Base-by-base conservation (phyloP, 2,888 invertebrate species). In the Merodon equestris region DNA sequence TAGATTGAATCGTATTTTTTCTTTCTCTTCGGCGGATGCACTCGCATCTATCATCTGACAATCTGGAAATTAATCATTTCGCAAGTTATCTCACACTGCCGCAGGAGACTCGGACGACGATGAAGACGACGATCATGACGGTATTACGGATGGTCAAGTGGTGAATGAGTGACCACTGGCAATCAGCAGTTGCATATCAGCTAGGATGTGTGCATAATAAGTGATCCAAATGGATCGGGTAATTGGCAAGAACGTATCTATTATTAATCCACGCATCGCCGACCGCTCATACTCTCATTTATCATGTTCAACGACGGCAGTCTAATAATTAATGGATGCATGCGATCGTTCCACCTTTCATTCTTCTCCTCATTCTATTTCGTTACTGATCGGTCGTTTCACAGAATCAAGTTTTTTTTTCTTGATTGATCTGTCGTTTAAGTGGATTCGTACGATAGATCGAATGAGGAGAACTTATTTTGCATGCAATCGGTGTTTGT, bases 401-500 rank as follows among this genome's bases (percentile, higher is more conserved):
- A 27, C 27, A 9, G 27, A 19, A 61, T 18, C 54, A 51, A n/a
- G 27, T 50, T 45, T 54, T 60, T 40, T 36, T 68, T 70, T 74
- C 79, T 73, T 79, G 79, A 79, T 74, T 79, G 79, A 79, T 79
- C 74, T 70, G 79, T 79, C 74, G 79, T 74, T 79, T 79, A 74
- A 79, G 64, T 79, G 74, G 64, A 70, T 70, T 79, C 64, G 64
- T 60, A 50, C 51, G 68, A 68, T 73, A 47, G 68, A 67, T 64
- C 40, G 68, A 68, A 68, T 34, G 47, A 34, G 27, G 58, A 14
- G 50, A 60, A 79, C 74, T 27, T 27, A 27, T 27, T 27, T 79
- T 79, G 79, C 79, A 79, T 79, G 68, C 79, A 70, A 61, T 40
- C 57, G 7, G 60, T 40, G 66, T 45, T 42, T 12, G 15, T 4